A percentile compares a stretch with the other conserved stretches of the same genome.
These are phyloP conservation scores for Plusia festucae DNA, from an alignment of 2,888 invertebrate species.

Conservation along the genomic window DNA sequence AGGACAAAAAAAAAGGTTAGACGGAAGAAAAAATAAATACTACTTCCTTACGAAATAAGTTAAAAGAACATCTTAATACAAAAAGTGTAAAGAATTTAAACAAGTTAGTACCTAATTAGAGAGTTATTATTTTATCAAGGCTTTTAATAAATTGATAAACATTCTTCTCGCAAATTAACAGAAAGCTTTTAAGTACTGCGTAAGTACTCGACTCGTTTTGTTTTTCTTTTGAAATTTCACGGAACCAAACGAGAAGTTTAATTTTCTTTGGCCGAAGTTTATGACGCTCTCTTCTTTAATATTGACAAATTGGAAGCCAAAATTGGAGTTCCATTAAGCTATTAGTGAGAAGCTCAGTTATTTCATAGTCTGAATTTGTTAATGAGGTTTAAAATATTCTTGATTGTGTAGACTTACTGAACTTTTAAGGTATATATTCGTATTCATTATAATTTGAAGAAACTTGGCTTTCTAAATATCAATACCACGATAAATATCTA, in stretches of 20 bases:
- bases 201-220: constrained; percentile 63
- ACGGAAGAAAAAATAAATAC: too few relatives aligned
- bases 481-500: not conserved
- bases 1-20: too few relatives aligned
- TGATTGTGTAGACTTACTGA: constrained; percentile 14
- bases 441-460: not conserved
- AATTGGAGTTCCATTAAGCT: constrained; percentile 61
- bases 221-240: constrained; percentile 58
- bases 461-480: not conserved
- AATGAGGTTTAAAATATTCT: constrained; percentile 53
- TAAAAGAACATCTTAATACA: not conserved
- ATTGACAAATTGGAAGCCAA: constrained; percentile 61
- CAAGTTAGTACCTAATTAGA: constrained; percentile 16
- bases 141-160: constrained; percentile 55
- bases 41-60: too few relatives aligned
- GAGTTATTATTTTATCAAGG: constrained; percentile 21
- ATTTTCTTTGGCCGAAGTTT: constrained; percentile 65
- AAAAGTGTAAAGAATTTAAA: not conserved
- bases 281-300: constrained; percentile 56
- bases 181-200: constrained; percentile 59
- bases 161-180: constrained; percentile 50
- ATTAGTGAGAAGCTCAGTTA: constrained; percentile 48
- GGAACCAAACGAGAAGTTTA: constrained; percentile 61
- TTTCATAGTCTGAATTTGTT: constrained; percentile 35
- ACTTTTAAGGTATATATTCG: not conserved